Evolutionary conservation across 2,888 invertebrate genomes (phyloP).

Genomic region (Cosmopolites sordidus): DNA sequence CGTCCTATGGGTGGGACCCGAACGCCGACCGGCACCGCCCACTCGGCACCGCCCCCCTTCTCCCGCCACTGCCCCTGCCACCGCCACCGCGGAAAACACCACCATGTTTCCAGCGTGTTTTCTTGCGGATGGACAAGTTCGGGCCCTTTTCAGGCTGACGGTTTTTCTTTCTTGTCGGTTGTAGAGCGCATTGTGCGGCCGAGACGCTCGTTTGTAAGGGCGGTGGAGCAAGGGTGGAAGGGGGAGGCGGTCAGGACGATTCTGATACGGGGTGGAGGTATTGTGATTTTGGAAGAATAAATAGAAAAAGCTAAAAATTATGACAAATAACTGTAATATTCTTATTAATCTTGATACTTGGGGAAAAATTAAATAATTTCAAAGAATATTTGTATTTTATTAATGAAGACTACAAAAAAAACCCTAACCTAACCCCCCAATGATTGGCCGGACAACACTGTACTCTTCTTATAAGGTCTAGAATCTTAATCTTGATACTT

Average conservation of each 20-base stretch:
- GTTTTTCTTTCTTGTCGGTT: slow-evolving; percentile 27
- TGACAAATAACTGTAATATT: too few relatives aligned
- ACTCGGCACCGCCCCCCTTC: slow-evolving; percentile 9
- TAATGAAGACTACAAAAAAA: too few relatives aligned
- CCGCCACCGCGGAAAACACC: slow-evolving; percentile 19
- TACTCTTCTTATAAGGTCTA: too few relatives aligned
- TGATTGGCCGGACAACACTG: too few relatives aligned
- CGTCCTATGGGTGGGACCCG: slow-evolving; percentile 36
- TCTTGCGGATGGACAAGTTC: slow-evolving; percentile 27
- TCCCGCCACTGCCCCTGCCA: slow-evolving; percentile 19
- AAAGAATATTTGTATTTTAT: too few relatives aligned
- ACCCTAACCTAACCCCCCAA: too few relatives aligned
- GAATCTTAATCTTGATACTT: too few relatives aligned
- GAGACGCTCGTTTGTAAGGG: slow-evolving; percentile 30
- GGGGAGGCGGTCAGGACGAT: neutral
- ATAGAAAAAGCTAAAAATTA: too few relatives aligned
- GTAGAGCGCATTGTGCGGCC: slow-evolving; percentile 24
- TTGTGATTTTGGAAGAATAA: too few relatives aligned
- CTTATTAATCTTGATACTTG: too few relatives aligned
- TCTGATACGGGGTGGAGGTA: too few relatives aligned
- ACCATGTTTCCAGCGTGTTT: slow-evolving; percentile 29
- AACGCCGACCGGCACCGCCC: slow-evolving; percentile 17
- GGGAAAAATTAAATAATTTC: too few relatives aligned
- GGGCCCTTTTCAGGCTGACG: slow-evolving; percentile 18
- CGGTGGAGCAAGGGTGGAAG: neutral